A percentile compares a stretch with the other conserved stretches of the same genome.
phyloP scores from a whole-genome alignment of 2,113 vertebrate species.

The Xiphophorus hellerii region DNA sequence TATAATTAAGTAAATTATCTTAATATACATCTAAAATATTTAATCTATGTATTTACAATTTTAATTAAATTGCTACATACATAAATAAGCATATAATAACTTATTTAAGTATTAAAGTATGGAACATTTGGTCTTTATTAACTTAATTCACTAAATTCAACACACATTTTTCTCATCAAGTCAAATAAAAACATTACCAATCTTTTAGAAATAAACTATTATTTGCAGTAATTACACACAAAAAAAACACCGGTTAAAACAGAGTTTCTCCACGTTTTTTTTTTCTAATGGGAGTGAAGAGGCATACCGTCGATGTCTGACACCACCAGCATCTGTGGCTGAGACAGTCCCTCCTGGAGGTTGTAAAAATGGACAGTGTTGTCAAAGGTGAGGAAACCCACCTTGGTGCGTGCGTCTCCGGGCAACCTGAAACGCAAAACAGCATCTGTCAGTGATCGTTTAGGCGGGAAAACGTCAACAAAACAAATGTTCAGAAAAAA shows the following conservation, averaged over 20 bases:
- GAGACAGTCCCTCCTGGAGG: slow-evolving; percentile 93
- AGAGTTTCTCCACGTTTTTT: no score
- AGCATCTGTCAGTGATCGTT: neutral
- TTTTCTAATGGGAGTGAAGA: neutral
- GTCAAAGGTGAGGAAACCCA: slow-evolving; percentile 97
- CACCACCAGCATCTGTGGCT: slow-evolving; percentile 97
- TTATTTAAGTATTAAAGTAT: neutral
- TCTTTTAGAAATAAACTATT: neutral
- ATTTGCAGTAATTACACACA: no score
- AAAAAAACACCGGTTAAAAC: no score
- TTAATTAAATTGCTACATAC: neutral
- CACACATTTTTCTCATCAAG: neutral
- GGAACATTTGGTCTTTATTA: neutral
- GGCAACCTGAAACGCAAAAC: slow-evolving; percentile 85
- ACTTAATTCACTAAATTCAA: neutral
- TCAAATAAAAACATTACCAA: neutral
- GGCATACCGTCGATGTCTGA: slow-evolving; percentile 94
- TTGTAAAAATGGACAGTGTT: slow-evolving; percentile 98
- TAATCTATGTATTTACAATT: neutral
- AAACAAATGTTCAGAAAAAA: neutral
- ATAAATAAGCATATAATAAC: neutral
- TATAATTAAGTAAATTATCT: no score
- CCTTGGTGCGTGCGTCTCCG: slow-evolving; percentile 90
- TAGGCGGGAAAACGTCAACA: neutral
- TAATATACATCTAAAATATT: no score